Percentiles rank a stretch among this genome's conserved stretches.
phyloP scores from a whole-genome alignment of 2,797 vertebrate genomes.

The Spinus pinus region DNA sequence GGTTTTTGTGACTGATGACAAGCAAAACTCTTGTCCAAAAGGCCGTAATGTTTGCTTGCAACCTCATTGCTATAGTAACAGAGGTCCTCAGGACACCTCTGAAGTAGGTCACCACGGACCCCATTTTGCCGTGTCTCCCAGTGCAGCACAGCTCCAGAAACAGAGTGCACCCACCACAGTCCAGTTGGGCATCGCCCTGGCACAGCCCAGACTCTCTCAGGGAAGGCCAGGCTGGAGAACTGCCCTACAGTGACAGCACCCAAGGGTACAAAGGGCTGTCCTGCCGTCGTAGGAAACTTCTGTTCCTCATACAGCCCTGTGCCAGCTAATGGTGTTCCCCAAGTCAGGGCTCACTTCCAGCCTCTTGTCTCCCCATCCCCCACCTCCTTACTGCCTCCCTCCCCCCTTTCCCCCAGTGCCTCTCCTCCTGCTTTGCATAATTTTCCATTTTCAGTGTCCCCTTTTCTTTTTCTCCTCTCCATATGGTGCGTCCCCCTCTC shows the following conservation, averaged over 20 bases:
- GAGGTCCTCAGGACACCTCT: conserved; percentile 34
- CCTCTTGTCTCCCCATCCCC: conserved; percentile 45
- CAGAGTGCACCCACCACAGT: no score
- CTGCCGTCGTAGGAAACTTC: background rate
- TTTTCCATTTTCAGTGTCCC: conserved; percentile 71
- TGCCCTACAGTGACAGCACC: background rate
- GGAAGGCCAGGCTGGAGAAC: background rate
- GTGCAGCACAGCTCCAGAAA: background rate
- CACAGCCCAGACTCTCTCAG: background rate
- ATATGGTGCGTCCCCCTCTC: conserved; percentile 66
- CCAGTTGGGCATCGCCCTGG: accelerated
- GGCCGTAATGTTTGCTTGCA: background rate
- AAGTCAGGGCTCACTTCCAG: conserved; percentile 10
- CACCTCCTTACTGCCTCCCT: conserved; percentile 15
- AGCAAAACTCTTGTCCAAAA: conserved; percentile 38
- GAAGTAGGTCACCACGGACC: background rate
- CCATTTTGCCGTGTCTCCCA: background rate
- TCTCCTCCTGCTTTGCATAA: conserved; percentile 65
- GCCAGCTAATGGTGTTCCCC: conserved; percentile 9
- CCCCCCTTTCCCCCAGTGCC: conserved; percentile 36
- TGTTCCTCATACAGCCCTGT: background rate
- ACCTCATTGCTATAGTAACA: conserved; percentile 32
- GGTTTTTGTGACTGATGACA: background rate
- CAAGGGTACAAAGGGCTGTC: background rate
- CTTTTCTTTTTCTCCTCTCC: conserved; percentile 68